Evolutionary conservation across 1,140 invertebrate species (phyloP), one percentile per base, ranked within the genome.

Genomic region (Trichonephila clavipes): DNA sequence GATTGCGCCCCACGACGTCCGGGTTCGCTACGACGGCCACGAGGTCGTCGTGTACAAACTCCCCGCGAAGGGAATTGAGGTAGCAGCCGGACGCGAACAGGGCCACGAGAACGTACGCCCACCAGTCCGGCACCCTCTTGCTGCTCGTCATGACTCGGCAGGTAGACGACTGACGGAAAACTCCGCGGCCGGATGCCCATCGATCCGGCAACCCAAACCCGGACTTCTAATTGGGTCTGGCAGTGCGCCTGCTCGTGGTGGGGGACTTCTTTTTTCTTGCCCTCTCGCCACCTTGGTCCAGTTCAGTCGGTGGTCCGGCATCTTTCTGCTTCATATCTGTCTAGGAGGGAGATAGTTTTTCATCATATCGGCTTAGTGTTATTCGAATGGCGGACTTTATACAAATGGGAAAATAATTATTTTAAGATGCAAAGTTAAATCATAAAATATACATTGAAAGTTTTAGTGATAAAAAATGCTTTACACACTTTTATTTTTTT

Each of bases 21-120:
- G 97, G 97, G 96, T 99, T 99, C 77, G 97, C 96, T 87, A 97
- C 97, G 77, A 99, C 97, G 14, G 98, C 98, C 18, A 98, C 98
- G 94, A 98, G 97, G 95, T 99, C 98, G 96, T 99, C 98, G 96
- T 98, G 98, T 19, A 98, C 98, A 95, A 98, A 98, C 94, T 98
- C 98, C 93, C 98, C 98, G 61, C 96, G 96, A 72, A 98, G 96
- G 10, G 97, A 97, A 95, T 98, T 98, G 58, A 97, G 96, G 95
- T 98, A 98, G 94, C 97, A 97, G 21, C 97, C 95, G 2, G 97
- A 96, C 21, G 97, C 97, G 18, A 97, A 88, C n/a, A 61, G 19
- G 61, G 64, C 85, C 58, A 82, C 24, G 58, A 93, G 21, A 12
- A 93, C 4, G 24, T 64, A 59, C 28, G 81, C 64, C 19, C 44